These are phyloP conservation scores for Unio pictorum DNA, from an alignment of 2,888 invertebrate species.

Conservation along the genomic window DNA sequence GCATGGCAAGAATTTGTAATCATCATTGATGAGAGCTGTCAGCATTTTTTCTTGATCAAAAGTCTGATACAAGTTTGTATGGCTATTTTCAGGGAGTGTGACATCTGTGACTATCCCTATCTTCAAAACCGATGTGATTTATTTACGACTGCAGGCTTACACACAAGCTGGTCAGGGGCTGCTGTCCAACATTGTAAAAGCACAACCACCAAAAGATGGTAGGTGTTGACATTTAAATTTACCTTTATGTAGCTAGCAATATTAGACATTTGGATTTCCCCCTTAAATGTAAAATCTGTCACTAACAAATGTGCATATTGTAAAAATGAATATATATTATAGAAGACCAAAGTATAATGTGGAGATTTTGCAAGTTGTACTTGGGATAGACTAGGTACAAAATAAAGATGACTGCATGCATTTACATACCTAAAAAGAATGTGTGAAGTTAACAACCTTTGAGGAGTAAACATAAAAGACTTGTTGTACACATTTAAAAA, in stretches of 20 bases:
- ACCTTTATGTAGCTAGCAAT: no score
- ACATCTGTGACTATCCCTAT: slow-evolving; percentile 17
- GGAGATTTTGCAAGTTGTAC: not conserved
- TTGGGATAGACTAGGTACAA: not conserved
- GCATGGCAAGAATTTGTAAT: no score
- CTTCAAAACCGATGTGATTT: slow-evolving; percentile 27
- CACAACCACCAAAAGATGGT: no score
- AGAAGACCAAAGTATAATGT: slow-evolving; percentile 1
- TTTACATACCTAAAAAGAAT: not conserved
- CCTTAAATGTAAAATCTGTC: no score
- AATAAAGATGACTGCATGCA: not conserved
- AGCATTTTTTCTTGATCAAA: no score
- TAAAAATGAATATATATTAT: not conserved
- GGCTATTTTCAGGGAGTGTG: slow-evolving; percentile 8
- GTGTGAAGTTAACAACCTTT: no score
- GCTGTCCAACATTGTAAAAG: slow-evolving; percentile 53
- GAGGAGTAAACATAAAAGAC: not conserved
- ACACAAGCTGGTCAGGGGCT: slow-evolving; percentile 74
- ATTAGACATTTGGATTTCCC: no score
- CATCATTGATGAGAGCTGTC: no score
- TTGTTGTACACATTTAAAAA: not conserved
- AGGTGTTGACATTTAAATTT: no score
- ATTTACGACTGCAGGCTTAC: slow-evolving; percentile 74
- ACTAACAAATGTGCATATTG: no score
- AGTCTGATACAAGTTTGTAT: no score